These are phyloP conservation scores for Bursaphelenchus okinawaensis DNA, from an alignment of 2,888 invertebrate genomes.

Conservation along the genomic window DNA sequence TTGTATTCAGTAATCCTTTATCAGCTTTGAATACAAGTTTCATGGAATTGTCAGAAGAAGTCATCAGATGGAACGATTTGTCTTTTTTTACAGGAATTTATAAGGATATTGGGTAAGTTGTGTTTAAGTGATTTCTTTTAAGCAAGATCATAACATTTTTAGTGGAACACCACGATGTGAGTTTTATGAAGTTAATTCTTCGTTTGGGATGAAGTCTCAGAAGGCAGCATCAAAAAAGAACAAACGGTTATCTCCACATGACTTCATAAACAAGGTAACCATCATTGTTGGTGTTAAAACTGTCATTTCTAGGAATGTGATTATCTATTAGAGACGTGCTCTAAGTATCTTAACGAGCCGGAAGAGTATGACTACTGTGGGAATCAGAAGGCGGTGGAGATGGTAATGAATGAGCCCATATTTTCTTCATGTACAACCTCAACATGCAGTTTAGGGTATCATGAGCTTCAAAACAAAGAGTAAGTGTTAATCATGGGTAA, in stretches of 20 bases:
- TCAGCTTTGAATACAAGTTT: too few relatives aligned
- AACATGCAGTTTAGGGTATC: not conserved
- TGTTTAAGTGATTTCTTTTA: not conserved
- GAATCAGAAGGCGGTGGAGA: not conserved
- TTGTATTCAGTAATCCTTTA: too few relatives aligned
- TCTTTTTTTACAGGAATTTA: conserved; percentile 18
- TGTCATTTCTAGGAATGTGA: not conserved
- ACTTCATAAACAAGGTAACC: not conserved
- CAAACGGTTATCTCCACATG: not conserved
- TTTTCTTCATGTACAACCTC: not conserved
- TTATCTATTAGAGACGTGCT: not conserved
- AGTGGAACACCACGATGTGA: conserved; percentile 22
- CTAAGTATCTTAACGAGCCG: not conserved
- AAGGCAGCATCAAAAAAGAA: not conserved
- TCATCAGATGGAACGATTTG: conserved; percentile 24
- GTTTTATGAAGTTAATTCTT: conserved; percentile 33
- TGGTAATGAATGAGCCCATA: not conserved
- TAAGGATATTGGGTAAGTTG: conserved; percentile 4
- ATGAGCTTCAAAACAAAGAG: not conserved
- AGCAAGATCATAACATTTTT: too few relatives aligned
- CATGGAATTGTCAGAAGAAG: not conserved
- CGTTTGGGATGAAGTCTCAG: conserved; percentile 35
- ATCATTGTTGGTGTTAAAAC: too few relatives aligned
- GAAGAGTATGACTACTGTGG: not conserved
- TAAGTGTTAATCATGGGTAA: not conserved